Conservation (phyloP, 2,888 invertebrate genomes). For the Auanema sp. region DNA sequence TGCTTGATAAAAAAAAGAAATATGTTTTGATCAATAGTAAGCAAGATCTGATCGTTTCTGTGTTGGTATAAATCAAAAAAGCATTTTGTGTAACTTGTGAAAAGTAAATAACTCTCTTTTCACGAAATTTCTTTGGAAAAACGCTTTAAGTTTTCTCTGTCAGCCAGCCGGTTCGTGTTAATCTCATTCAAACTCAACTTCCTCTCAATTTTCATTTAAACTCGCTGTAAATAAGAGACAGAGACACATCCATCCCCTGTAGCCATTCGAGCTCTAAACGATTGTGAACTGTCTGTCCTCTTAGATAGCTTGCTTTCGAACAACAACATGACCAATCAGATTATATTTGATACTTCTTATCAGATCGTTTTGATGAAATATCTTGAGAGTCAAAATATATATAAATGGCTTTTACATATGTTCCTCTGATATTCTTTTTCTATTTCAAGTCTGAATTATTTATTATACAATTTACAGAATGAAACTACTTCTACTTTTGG, state of each 20-base stretch:
- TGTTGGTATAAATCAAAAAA: background rate
- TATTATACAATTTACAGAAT: conserved; percentile 13
- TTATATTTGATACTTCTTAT: no score
- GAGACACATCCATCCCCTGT: background rate
- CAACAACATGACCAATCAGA: no score
- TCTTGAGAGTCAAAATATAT: no score
- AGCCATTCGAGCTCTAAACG: background rate
- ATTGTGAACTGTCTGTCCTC: background rate
- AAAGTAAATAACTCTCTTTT: conserved; percentile 1
- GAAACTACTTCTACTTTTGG: conserved; percentile 17
- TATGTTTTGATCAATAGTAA: no score
- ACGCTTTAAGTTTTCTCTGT: background rate
- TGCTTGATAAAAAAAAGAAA: no score
- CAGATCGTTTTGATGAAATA: background rate
- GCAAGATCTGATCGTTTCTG: background rate
- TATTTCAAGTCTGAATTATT: background rate
- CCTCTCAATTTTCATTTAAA: background rate
- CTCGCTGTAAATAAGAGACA: background rate
- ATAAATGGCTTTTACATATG: no score
- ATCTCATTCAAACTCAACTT: background rate
- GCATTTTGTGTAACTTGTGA: background rate
- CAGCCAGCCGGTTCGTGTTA: no score
- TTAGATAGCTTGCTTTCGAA: no score
- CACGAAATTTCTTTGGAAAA: background rate
- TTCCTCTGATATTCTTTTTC: background rate